Base-by-base conservation (phyloP, 2,113 vertebrate species). In the Pomatorhinus ruficollis region DNA sequence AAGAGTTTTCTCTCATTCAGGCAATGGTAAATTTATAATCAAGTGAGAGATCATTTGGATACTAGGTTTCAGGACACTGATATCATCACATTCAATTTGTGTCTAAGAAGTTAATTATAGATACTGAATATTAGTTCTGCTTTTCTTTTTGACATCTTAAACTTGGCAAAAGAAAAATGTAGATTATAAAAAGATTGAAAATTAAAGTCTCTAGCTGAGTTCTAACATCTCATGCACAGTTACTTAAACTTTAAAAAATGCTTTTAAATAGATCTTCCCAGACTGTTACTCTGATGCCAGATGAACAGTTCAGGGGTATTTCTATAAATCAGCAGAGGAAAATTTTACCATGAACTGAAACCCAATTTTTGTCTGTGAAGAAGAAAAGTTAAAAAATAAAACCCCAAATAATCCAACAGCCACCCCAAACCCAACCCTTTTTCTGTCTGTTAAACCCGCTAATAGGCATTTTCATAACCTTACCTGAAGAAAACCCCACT, bases 31-130 rank as follows among this genome's bases (percentile, higher is more conserved):
- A n/a, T 88, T 89, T 52, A 68, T 75, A 89, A 71, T 75, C 85
- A 87, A 87, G 40, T 12, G 59, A 86, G 35, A 52, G 50, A 90
- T 90, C 59, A 45, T 50, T 90, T 93, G 95, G 81, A 72, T 89
- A 59, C 23, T 65, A 70, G 52, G 37, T 82, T 95, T 92, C 69
- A 79, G 72, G 88, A 84, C 52, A 60, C 37, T 27, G 79, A 89
- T 95, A 92, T 14, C 17, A 88, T 83, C 86, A 33, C 42, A 68
- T 78, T 90, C 64, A 86, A 78, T 75, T 86, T 84, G 40, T 90
- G 47, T 81, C 40, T 83, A 86, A 77, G 76, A 83, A 90, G 79
- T 87, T 95, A 94, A 94, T 96, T 95, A 88, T 83, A 90, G 87
- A 86, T 80, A 74, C 18, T 64, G 71, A 65, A 31, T 93, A 85